Evolutionary conservation across 2,888 invertebrate genomes (phyloP), one percentile per base, ranked within the genome.

Genomic region (Cheilosia vulpina): DNA sequence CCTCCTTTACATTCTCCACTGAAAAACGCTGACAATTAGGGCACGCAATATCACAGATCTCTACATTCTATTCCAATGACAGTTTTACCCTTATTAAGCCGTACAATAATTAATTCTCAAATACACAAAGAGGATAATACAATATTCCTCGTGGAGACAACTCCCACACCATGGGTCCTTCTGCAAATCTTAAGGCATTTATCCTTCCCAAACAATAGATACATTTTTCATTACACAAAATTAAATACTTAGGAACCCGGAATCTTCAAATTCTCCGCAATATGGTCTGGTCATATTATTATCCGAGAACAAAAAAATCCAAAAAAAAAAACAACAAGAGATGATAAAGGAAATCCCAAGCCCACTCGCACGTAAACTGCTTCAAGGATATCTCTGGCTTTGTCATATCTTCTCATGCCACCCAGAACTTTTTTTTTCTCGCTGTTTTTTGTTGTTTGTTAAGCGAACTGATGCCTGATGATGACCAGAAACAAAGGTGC

Each of bases 181-280:
- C 13, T 31, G n/a, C 45, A 38, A 60, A 82, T 71, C 17, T 65
- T 65, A 76, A 76, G 71, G 58, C 58, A 71, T 82, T 71, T 65
- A 65, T 82, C 52, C 71, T 45, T 31, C 43, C 57, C 43, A 19
- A 81, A 65, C 81, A 71, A 71, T 69, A 58, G 53, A 82, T 66
- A 77, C 82, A 82, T 82, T 77, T 82, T 82, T 82, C 76, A 82
- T 82, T 71, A 82, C 65, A 82, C 76, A 77, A 71, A 82, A 82
- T 82, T 76, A 82, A 82, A 82, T 71, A 82, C 82, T 82, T 71
- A 41, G 71, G 65, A 47, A 76, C 58, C 76, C 69, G 75, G 65
- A 71, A 60, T 58, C 71, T 38, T 27, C 31, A 21, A 38, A 76
- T 58, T 52, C 43, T 41, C 52, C 38, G 21, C 13, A 60, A 63